Evolutionary conservation across 2,888 invertebrate genomes (phyloP).

Genomic region (Lasioglossum villosulum): DNA sequence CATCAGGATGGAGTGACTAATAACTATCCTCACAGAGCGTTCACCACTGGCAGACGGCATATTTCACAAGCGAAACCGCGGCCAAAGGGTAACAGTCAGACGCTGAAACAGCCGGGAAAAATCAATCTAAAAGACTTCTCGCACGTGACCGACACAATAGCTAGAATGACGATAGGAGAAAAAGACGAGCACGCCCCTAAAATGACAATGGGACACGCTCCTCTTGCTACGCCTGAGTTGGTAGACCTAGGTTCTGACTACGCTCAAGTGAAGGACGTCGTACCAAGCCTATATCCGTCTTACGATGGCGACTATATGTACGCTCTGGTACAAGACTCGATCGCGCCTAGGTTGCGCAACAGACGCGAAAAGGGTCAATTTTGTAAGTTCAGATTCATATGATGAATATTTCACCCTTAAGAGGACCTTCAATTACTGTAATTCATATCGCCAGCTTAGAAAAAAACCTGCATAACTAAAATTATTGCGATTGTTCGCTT

Average conservation of each 20-base stretch:
- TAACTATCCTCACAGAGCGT: constrained; percentile 89
- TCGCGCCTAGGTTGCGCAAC: constrained; percentile 87
- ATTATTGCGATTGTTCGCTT: too few relatives aligned
- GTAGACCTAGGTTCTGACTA: constrained; percentile 91
- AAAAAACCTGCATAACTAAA: too few relatives aligned
- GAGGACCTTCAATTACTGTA: neutral
- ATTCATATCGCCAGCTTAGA: neutral
- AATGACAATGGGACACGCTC: constrained; percentile 87
- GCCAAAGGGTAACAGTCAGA: constrained; percentile 89
- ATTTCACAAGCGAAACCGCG: constrained; percentile 87
- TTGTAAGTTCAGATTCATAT: constrained; percentile 84
- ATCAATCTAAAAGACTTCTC: constrained; percentile 95
- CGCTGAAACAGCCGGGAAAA: constrained; percentile 94
- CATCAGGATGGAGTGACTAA: constrained; percentile 86
- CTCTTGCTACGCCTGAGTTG: constrained; percentile 91
- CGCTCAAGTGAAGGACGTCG: constrained; percentile 89
- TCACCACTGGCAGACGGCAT: constrained; percentile 89
- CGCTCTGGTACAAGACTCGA: constrained; percentile 88
- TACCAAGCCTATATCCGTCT: constrained; percentile 85
- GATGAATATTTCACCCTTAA: neutral
- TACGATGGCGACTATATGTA: constrained; percentile 88
- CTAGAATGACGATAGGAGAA: constrained; percentile 87
- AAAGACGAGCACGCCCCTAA: constrained; percentile 83
- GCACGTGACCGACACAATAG: constrained; percentile 94
- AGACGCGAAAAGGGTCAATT: constrained; percentile 88